These are phyloP conservation scores for Zele albiditarsus DNA, from an alignment of 2,888 invertebrate species.

Conservation along the genomic window DNA sequence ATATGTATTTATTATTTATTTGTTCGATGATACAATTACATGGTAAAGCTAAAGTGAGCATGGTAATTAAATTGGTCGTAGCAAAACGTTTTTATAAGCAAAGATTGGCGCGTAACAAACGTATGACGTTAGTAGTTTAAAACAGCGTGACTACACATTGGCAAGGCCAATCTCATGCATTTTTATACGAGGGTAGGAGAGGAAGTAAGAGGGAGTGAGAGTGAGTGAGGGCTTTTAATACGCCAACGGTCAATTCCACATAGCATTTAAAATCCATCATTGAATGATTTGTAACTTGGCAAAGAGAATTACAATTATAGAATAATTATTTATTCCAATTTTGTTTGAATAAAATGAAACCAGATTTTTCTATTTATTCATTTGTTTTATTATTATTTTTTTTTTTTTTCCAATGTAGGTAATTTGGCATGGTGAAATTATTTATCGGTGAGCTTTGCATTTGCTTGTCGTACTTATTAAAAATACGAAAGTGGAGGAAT, in stretches of 20 bases:
- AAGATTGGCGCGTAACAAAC: slow-evolving; percentile 3
- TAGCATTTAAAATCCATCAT: background rate
- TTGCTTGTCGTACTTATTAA: too few relatives aligned
- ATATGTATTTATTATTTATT: background rate
- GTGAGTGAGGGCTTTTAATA: background rate
- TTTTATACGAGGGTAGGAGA: background rate
- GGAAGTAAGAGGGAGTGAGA: too few relatives aligned
- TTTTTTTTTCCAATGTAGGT: too few relatives aligned
- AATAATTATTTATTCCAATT: too few relatives aligned
- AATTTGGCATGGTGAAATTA: too few relatives aligned
- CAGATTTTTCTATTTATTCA: background rate
- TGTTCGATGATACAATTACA: background rate
- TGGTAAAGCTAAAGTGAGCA: background rate
- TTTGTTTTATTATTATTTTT: too few relatives aligned
- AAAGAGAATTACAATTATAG: background rate
- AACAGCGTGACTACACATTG: background rate
- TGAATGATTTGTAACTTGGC: background rate
- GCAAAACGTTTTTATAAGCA: background rate
- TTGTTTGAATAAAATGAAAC: too few relatives aligned
- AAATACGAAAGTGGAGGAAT: too few relatives aligned
- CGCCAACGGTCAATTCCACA: background rate
- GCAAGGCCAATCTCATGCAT: background rate
- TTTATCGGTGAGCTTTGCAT: too few relatives aligned
- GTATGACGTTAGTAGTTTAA: background rate
- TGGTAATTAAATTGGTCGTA: background rate